phyloP scores from a whole-genome alignment of 2,113 vertebrate genomes.

The Dipodomys spectabilis region DNA sequence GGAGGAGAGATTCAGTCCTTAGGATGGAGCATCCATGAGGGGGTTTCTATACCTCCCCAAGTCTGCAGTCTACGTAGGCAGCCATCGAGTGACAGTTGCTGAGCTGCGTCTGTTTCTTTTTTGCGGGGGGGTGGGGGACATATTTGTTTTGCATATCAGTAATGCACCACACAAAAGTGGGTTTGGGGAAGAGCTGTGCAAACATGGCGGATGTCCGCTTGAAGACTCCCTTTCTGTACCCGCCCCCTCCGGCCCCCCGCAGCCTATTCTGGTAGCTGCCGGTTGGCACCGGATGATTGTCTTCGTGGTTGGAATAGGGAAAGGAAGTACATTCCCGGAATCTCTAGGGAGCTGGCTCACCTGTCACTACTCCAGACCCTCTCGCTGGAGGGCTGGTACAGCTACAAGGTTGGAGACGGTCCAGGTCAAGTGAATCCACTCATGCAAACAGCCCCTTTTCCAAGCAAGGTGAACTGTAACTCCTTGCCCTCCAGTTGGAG shows the following conservation, averaged over 20 bases:
- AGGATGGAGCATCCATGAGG: background rate
- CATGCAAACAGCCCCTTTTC: background rate
- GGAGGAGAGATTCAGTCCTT: no score
- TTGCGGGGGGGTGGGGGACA: no score
- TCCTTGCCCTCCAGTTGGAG: background rate
- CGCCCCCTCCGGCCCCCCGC: no score
- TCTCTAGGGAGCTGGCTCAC: no score
- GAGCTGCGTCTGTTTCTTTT: background rate
- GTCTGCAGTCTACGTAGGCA: background rate
- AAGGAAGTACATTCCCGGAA: no score
- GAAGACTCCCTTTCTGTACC: background rate
- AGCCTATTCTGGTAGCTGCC: background rate
- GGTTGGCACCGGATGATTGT: background rate
- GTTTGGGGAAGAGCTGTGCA: background rate
- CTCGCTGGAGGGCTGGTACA: background rate
- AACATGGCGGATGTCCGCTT: background rate
- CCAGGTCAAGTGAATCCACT: background rate
- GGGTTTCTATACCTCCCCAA: background rate
- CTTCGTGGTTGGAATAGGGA: no score
- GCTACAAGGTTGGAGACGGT: background rate
- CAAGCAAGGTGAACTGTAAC: slow-evolving; percentile 2
- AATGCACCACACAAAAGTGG: background rate
- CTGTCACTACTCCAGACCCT: no score
- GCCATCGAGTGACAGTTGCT: background rate
- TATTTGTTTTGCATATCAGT: background rate